Conservation (phyloP, 2,797 vertebrate species). For the Phoebastria nigripes region DNA sequence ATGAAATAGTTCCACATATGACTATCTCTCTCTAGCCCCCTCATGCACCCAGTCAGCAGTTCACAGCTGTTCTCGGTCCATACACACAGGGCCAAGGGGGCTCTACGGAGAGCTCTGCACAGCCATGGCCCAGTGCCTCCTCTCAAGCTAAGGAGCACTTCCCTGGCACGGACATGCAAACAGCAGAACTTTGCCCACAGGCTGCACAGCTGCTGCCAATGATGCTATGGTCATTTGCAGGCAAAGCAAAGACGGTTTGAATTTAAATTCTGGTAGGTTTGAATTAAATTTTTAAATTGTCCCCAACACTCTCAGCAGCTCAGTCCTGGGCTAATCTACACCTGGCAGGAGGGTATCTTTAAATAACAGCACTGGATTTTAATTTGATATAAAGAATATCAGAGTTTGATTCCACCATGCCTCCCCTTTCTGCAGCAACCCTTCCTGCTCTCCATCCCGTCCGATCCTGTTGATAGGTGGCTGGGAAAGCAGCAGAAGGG, state of each 20-base stretch:
- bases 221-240: neutral
- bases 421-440: neutral
- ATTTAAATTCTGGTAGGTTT: neutral
- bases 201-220: slow-evolving; percentile 32
- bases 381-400: neutral
- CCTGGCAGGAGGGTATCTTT: slow-evolving; percentile 17
- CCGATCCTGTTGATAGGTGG: neutral
- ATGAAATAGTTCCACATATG: neutral
- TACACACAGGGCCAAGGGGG: neutral
- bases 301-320: slow-evolving; percentile 12
- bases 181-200: slow-evolving; percentile 16
- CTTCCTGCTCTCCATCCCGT: neutral
- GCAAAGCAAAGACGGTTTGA: neutral
- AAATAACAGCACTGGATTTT: slow-evolving; percentile 25
- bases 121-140: neutral
- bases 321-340: neutral
- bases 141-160: neutral
- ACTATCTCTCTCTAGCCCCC: neutral
- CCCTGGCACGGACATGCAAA: neutral
- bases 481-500: neutral
- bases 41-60: neutral
- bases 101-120: neutral
- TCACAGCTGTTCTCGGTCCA: neutral
- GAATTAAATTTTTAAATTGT: neutral
- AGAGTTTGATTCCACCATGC: neutral